phyloP scores from a whole-genome alignment of 1,140 invertebrate species.

The Cydia strobilella region DNA sequence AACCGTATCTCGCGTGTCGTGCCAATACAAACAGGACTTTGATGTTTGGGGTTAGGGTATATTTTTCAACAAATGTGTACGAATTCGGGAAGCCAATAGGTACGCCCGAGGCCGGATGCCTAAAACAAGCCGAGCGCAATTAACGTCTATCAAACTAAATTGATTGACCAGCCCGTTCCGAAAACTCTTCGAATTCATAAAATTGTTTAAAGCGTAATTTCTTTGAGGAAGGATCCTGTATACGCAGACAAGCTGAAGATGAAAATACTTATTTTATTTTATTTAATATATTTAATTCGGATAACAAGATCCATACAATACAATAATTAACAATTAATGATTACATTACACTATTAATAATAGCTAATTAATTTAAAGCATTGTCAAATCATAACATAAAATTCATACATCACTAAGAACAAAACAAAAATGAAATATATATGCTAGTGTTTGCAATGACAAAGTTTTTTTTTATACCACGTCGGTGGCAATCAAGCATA shows the following conservation, averaged over 20 bases:
- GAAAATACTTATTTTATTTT: too few relatives aligned
- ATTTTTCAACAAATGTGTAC: not conserved
- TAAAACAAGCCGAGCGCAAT: conserved; percentile 34
- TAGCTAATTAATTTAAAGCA: too few relatives aligned
- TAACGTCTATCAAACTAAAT: conserved; percentile 41
- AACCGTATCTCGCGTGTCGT: not conserved
- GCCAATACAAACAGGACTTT: not conserved
- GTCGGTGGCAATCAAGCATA: too few relatives aligned
- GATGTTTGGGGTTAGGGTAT: not conserved
- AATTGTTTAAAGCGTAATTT: conserved; percentile 65
- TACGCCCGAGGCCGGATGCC: conserved; percentile 31
- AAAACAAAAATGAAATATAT: too few relatives aligned
- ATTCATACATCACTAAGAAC: too few relatives aligned
- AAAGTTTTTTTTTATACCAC: too few relatives aligned
- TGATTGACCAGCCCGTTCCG: conserved; percentile 39
- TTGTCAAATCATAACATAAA: too few relatives aligned
- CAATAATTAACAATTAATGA: too few relatives aligned
- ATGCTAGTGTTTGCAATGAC: too few relatives aligned
- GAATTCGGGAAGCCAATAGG: not conserved
- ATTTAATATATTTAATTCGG: too few relatives aligned
- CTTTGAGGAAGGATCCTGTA: not conserved
- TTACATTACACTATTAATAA: too few relatives aligned
- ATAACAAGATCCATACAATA: too few relatives aligned
- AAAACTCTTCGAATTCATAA: conserved; percentile 40
- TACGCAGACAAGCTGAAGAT: not conserved